Base-by-base conservation (phyloP, 2,797 vertebrate species). In the Danio aesculapii region DNA sequence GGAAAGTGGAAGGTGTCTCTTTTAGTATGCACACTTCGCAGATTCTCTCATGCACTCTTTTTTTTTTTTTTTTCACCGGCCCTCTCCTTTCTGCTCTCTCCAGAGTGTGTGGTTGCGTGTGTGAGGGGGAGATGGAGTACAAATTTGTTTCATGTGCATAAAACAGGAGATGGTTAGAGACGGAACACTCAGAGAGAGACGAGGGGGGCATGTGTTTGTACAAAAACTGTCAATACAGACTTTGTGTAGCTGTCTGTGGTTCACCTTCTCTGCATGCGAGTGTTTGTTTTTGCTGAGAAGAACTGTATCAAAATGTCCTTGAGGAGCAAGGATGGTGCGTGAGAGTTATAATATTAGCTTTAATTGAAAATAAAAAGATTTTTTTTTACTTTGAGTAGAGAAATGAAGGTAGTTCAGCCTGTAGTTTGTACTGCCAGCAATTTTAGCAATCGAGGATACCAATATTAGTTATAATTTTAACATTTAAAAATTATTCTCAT, bases 321-420 rank as follows among this genome's bases (percentile, higher is more conserved):
- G 69, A 84, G 47, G 8, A 6, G 58, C 6, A 13, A 75, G 55
- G 73, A 61, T 53, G 13, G 81, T 84, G 75, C 77, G 74, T 69
- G 79, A 80, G 70, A 68, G 81, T 55, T 63, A 64, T 81, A 86
- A 87, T 87, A 77, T 78, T 70, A 76, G 84, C 43, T 72, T 73
- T 73, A 74, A 61, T 67, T 89, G 71, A 86, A 90, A 86, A 66
- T 86, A 85, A 85, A 75, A 85, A 85, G 82, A 73, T 87, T 70
- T 83, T 81, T 88, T 80, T n/a, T 1, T 85, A 67, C 71, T 67
- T 43, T 59, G 58, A 61, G 16, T 8, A 19, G 21, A 10, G 5
- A 50, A 61, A 19, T 63, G 53, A 76, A 53, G n/a, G 46, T 52
- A 16, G 52, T 46, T 61, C 49, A 67, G 12, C 9, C 46, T 4